These are phyloP conservation scores for Pseudococcus viburni DNA, from an alignment of 2,888 invertebrate genomes.

Conservation along the genomic window DNA sequence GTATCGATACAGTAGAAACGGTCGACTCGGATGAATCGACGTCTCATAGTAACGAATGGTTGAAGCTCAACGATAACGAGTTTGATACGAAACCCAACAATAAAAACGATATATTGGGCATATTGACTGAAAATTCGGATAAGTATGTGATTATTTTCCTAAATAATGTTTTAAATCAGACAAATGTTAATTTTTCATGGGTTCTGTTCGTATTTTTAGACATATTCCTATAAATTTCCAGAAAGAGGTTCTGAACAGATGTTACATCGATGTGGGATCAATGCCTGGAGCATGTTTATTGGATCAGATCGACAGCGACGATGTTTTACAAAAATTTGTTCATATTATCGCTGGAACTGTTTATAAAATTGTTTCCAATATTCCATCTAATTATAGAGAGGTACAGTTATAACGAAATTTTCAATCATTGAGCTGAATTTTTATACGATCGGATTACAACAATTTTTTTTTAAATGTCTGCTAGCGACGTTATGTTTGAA, in stretches of 20 bases:
- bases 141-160: background rate
- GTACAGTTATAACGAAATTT: conserved; percentile 67
- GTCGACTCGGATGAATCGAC: conserved; percentile 55
- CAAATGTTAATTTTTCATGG: background rate
- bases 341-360: conserved; percentile 75
- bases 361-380: conserved; percentile 79
- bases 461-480: background rate
- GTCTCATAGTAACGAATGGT: conserved; percentile 50
- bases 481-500: too few relatives aligned
- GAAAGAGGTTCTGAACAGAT: conserved; percentile 74
- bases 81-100: conserved; percentile 8
- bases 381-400: conserved; percentile 79
- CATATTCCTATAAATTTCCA: conserved; percentile 74
- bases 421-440: conserved; percentile 17
- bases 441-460: conserved; percentile 45
- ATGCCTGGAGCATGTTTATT: conserved; percentile 53
- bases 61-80: conserved; percentile 48
- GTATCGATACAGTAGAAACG: conserved; percentile 26
- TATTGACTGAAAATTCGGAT: conserved; percentile 40
- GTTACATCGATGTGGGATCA: conserved; percentile 71
- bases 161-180: background rate
- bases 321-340: conserved; percentile 71
- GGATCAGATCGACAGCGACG: conserved; percentile 67
- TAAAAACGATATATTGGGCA: conserved; percentile 49
- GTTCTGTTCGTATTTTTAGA: conserved; percentile 70